These are phyloP conservation scores for Nasonovia ribisnigri DNA, from an alignment of 2,888 invertebrate genomes.

Conservation along the genomic window DNA sequence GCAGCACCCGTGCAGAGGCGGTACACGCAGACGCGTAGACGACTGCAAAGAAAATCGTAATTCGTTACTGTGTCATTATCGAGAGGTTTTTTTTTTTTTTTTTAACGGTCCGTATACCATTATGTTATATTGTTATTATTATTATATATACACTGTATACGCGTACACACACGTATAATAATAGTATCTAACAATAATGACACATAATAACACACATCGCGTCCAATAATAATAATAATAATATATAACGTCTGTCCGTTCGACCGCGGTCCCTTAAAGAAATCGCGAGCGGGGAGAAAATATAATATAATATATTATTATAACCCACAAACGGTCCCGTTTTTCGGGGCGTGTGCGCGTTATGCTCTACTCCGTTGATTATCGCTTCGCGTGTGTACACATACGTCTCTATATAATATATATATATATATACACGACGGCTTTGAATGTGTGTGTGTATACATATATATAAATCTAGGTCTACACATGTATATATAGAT, in stretches of 20 bases:
- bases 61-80: constrained; percentile 7
- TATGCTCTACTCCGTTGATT: neutral
- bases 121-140: neutral
- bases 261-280: constrained; percentile 1
- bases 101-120: constrained; percentile 5
- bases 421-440: neutral
- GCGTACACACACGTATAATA: neutral
- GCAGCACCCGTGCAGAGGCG: neutral
- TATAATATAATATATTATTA: no score
- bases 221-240: constrained; percentile 10
- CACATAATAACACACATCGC: neutral
- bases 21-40: neutral
- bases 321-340: neutral
- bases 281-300: neutral
- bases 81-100: neutral
- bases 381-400: neutral
- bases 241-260: neutral
- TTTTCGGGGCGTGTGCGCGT: neutral
- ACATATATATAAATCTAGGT: neutral
- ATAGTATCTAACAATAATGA: neutral
- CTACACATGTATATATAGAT: no score
- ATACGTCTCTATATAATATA: no score
- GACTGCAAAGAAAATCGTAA: neutral
- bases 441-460: neutral
- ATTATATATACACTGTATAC: neutral